phyloP scores from a whole-genome alignment of 2,888 invertebrate species.

The Herminia tarsipennalis region DNA sequence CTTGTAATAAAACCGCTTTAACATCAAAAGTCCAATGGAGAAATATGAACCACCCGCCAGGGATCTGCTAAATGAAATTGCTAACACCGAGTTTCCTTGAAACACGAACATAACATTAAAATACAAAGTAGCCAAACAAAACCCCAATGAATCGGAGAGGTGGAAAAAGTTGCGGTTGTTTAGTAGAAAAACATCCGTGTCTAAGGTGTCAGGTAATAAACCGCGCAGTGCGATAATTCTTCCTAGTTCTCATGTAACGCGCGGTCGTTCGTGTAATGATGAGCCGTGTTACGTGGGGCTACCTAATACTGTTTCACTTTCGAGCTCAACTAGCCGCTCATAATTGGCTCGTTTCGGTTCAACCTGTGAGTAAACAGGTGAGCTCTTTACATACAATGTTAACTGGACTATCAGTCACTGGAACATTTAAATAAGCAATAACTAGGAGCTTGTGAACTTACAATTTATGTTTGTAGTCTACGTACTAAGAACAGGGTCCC shows the following conservation, averaged over 20 bases:
- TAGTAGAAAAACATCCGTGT: conserved; percentile 31
- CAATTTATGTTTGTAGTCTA: too few relatives aligned
- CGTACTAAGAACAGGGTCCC: too few relatives aligned
- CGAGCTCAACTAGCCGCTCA: conserved; percentile 22
- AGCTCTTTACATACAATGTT: conserved; percentile 10
- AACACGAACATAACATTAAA: background rate
- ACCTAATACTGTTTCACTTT: conserved; percentile 35
- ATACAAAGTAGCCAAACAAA: background rate
- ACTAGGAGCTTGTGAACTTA: too few relatives aligned
- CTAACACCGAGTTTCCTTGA: background rate
- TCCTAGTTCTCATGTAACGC: conserved; percentile 61
- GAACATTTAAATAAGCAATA: too few relatives aligned
- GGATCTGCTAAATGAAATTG: too few relatives aligned
- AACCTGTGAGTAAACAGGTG: conserved; percentile 9
- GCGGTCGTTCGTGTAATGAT: conserved; percentile 48
- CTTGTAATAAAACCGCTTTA: too few relatives aligned
- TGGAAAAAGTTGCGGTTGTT: conserved; percentile 16
- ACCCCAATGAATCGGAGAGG: conserved; percentile 23
- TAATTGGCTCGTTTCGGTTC: conserved; percentile 26
- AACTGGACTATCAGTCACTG: background rate
- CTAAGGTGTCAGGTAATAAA: conserved; percentile 40
- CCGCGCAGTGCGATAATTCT: conserved; percentile 51
- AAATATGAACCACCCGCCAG: too few relatives aligned
- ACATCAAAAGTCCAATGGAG: too few relatives aligned
- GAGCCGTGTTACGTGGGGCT: conserved; percentile 44